These are phyloP conservation scores for Ceuthmochares aereus DNA, from an alignment of 2,113 vertebrate genomes.

Conservation along the genomic window DNA sequence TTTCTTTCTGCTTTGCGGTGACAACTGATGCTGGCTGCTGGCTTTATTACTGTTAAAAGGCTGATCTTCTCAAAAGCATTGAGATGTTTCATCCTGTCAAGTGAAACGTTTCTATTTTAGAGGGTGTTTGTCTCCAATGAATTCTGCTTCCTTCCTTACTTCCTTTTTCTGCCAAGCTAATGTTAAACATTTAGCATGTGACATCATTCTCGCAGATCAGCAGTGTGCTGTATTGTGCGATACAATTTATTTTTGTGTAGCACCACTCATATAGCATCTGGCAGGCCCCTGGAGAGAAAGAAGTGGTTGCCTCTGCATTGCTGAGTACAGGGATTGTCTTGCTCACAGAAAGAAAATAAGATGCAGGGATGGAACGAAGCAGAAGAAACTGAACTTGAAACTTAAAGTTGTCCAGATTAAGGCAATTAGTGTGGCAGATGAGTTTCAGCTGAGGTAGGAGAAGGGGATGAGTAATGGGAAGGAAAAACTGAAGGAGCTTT, in stretches of 20 bases:
- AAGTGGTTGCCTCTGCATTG: background rate
- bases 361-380: background rate
- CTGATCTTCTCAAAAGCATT: slow-evolving; percentile 13
- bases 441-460: slow-evolving; percentile 27
- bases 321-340: background rate
- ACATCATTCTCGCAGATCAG: slow-evolving; percentile 9
- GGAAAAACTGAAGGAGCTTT: slow-evolving; percentile 45
- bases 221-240: background rate
- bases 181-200: slow-evolving; percentile 18
- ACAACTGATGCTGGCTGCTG: background rate
- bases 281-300: background rate
- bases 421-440: slow-evolving; percentile 10
- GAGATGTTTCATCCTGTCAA: slow-evolving; percentile 16
- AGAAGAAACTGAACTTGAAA: background rate
- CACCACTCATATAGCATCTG: background rate
- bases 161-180: slow-evolving; percentile 50
- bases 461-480: slow-evolving; percentile 57
- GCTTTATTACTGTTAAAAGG: slow-evolving; percentile 4
- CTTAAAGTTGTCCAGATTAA: background rate
- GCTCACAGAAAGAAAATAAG: background rate
- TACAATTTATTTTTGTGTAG: background rate
- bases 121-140: slow-evolving; percentile 26
- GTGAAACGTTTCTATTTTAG: slow-evolving; percentile 54
- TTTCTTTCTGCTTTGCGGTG: background rate
- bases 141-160: slow-evolving; percentile 60